Conservation (phyloP, 2,797 vertebrate species). For the Limnodromus scolopaceus region DNA sequence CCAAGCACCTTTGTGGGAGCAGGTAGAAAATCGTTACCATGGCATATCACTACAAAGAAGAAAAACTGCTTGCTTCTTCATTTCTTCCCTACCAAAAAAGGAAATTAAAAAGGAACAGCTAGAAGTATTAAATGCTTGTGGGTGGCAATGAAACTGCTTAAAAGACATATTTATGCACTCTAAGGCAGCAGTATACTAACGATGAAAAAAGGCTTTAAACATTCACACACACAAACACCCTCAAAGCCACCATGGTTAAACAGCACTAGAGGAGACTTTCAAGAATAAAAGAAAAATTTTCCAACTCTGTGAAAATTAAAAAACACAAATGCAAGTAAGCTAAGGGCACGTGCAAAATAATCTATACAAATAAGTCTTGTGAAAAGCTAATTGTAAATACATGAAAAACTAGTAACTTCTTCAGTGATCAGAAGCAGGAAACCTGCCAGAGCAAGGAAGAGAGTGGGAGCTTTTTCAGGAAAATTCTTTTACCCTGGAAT, state of each 20-base stretch:
- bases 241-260: background rate
- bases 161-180: background rate
- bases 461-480: background rate
- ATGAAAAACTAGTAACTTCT: background rate
- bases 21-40: background rate
- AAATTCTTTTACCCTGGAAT: background rate
- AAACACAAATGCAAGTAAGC: background rate
- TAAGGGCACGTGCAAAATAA: fast-evolving
- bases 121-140: background rate
- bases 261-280: background rate
- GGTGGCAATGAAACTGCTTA: background rate
- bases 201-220: background rate
- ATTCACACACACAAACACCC: background rate
- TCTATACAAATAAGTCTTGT: background rate
- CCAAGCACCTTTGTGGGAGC: background rate
- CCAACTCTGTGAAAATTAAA: background rate
- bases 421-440: background rate
- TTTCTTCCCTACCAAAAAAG: background rate
- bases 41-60: fast-evolving
- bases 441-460: background rate
- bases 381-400: background rate
- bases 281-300: background rate
- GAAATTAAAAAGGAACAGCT: background rate
- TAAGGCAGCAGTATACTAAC: background rate
- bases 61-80: background rate